Evolutionary conservation across 1,140 invertebrate genomes (phyloP).

Genomic region (Gonatopus flavifemur): DNA sequence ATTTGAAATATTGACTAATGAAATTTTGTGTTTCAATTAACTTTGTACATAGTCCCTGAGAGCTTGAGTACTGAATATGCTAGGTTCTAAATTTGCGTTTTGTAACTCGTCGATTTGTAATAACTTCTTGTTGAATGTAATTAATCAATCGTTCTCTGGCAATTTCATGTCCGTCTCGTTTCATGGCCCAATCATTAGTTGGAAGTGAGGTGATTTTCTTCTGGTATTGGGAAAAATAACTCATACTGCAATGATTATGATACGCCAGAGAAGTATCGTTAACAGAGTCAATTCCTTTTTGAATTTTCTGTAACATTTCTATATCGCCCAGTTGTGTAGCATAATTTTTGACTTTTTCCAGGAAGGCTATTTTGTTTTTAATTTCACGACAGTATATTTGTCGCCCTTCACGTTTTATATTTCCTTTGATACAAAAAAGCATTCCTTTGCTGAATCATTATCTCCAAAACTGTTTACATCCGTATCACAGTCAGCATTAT

Average conservation of each 20-base stretch:
- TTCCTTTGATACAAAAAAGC: slow-evolving; percentile 6
- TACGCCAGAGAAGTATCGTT: not conserved
- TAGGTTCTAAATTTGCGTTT: slow-evolving; percentile 14
- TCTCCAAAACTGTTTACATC: not conserved
- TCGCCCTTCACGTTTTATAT: slow-evolving; percentile 6
- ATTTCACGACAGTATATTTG: slow-evolving; percentile 10
- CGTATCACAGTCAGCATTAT: not conserved
- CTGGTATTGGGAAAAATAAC: slow-evolving; percentile 8
- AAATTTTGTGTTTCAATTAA: slow-evolving; percentile 17
- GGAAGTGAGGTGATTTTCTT: not conserved
- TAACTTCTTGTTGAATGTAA: slow-evolving; percentile 9
- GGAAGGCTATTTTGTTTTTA: slow-evolving; percentile 2
- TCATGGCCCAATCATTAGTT: slow-evolving; percentile 2
- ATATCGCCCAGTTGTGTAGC: slow-evolving; percentile 5
- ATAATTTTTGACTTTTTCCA: slow-evolving; percentile 4
- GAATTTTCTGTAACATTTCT: slow-evolving; percentile 1
- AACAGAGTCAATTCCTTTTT: not conserved
- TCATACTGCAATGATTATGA: slow-evolving; percentile 7
- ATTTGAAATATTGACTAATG: slow-evolving; percentile 15
- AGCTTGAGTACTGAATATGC: slow-evolving; percentile 10
- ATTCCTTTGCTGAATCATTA: not conserved
- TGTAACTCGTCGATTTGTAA: slow-evolving; percentile 6
- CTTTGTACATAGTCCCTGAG: slow-evolving; percentile 13
- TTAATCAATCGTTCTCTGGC: slow-evolving; percentile 6
- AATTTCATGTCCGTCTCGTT: slow-evolving; percentile 5